These are phyloP conservation scores for Potamilus streckersoni DNA, from an alignment of 1,140 invertebrate genomes.

Conservation along the genomic window DNA sequence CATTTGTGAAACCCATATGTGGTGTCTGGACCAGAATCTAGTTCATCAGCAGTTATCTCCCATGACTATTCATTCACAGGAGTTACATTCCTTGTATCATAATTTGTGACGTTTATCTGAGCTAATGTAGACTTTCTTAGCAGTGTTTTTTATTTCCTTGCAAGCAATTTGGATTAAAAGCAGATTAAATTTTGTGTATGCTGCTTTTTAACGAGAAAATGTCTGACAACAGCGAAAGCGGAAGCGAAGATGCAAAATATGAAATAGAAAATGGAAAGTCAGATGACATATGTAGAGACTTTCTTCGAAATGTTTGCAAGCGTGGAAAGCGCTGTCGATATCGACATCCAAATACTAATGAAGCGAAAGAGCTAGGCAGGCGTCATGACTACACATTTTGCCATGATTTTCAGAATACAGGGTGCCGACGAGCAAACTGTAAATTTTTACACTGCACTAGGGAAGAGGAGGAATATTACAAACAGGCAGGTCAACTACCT, in stretches of 20 bases:
- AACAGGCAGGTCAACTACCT: slow-evolving; percentile 65
- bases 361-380: slow-evolving; percentile 48
- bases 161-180: too few relatives aligned
- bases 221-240: slow-evolving; percentile 64
- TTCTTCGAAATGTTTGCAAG: slow-evolving; percentile 77
- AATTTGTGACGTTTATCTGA: too few relatives aligned
- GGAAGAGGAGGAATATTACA: slow-evolving; percentile 83
- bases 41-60: too few relatives aligned
- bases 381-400: slow-evolving; percentile 77
- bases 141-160: too few relatives aligned
- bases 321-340: slow-evolving; percentile 82
- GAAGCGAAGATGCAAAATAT: slow-evolving; percentile 47
- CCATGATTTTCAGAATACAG: slow-evolving; percentile 85
- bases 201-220: slow-evolving; percentile 35
- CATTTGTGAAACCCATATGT: too few relatives aligned
- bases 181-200: too few relatives aligned
- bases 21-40: too few relatives aligned
- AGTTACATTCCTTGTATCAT: too few relatives aligned
- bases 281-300: slow-evolving; percentile 72
- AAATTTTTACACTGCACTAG: slow-evolving; percentile 83
- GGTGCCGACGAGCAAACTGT: slow-evolving; percentile 70
- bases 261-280: slow-evolving; percentile 40
- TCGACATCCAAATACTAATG: slow-evolving; percentile 55
- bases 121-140: too few relatives aligned
- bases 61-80: too few relatives aligned